phyloP scores from a whole-genome alignment of 2,113 vertebrate species.

The Semnornis frantzii region DNA sequence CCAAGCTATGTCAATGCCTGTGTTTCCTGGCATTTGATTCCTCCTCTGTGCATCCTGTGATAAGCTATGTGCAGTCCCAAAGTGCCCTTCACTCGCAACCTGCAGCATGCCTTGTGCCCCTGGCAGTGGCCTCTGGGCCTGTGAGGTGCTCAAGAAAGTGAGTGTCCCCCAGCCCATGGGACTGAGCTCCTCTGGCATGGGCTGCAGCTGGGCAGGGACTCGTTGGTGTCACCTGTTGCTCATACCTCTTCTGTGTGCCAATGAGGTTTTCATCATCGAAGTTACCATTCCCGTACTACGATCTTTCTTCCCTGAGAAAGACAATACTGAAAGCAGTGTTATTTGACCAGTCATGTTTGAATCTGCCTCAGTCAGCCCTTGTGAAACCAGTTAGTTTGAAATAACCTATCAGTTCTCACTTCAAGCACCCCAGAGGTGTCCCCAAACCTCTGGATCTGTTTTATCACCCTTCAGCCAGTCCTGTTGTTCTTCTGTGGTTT shows the following conservation, averaged over 20 bases:
- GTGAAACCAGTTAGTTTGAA: background rate
- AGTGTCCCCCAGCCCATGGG: too few species aligned
- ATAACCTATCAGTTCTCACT: background rate
- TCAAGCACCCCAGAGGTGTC: background rate
- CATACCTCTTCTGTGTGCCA: background rate
- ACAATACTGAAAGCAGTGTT: background rate
- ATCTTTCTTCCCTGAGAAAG: background rate
- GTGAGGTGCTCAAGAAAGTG: fast-evolving
- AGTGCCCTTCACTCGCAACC: background rate
- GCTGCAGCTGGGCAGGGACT: background rate
- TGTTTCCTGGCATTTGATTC: fast-evolving
- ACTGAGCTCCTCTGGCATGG: background rate
- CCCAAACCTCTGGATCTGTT: too few species aligned
- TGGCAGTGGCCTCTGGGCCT: background rate
- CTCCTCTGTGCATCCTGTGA: background rate
- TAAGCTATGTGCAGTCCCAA: fast-evolving
- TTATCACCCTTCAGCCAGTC: background rate
- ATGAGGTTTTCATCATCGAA: background rate
- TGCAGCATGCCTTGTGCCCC: fast-evolving
- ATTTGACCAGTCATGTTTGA: background rate
- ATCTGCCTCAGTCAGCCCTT: background rate
- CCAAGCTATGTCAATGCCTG: fast-evolving
- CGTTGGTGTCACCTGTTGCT: fast-evolving
- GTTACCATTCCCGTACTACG: background rate
- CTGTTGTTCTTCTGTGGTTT: background rate